Base-by-base conservation (phyloP, 2,888 invertebrate genomes). In the Heliconius cydno region DNA sequence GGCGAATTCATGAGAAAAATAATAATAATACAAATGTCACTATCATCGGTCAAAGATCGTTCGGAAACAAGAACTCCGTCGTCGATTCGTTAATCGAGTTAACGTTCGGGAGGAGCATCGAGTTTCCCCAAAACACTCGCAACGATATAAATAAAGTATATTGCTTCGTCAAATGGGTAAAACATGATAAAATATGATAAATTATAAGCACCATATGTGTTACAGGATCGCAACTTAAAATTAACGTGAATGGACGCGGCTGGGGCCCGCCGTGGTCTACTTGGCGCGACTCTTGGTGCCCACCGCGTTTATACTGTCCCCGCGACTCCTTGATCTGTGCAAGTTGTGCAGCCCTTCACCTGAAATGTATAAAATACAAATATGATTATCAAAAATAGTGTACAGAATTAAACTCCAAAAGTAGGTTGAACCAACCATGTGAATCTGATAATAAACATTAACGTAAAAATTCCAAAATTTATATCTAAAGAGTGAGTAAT, bases 311-410 rank as follows among this genome's bases (percentile, higher is more conserved):
- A 98, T 96, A 87, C 97, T 97, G 90, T 98, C 98, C 86, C 97
- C 97, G 91, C 98, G 97, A 93, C 98, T 98, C 90, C 97, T 96
- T 85, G 97, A 97, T 90, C 98, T 96, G 90, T 97, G 97, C 90
- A 98, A 92, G 85, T 96, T 96, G 85, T 96, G 96, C 88, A 96
- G 93, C 83, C 96, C 96, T 89, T 97, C 97, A 87, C 96, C 96
- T 97, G 89, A 66, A 86, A 52, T 52, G 92, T 86, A 76, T 28
- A 34, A 63, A 34, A 66, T 57, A 34, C 15, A 46, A 22, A 22
- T 25, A 25, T 25, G 22, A 41, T 28, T 25, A 25, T 63, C 25
- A 63, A 63, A 63, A 60, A 10, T 10, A 60, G 3, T 7, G 57
- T 57, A 9, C 57, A 57, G 19, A 60, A 60, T 22, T 60, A n/a